Evolutionary conservation across 2,888 invertebrate species (phyloP), one percentile per base, ranked within the genome.

Genomic region (Dryobotodes eremita): DNA sequence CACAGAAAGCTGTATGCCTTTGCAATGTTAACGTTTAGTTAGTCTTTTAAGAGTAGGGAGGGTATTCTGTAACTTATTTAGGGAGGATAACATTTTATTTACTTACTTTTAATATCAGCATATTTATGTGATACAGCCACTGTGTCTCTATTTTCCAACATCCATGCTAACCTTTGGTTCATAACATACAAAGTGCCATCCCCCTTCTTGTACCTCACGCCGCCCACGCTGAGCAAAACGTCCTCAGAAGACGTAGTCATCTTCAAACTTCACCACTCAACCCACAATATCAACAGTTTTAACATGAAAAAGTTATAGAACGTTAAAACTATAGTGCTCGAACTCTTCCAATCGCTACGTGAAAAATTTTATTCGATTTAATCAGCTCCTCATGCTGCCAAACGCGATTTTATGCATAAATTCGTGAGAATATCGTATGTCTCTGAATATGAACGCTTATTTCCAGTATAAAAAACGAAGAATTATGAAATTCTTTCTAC

Each of bases 161-260:
- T 99, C 99, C 99, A 99, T 59, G 99, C 99, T 89, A 99, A 97
- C 89, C 99, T 97, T 95, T 99, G 98, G 90, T 99, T 99, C 99
- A 99, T 99, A 86, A 99, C 98, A 94, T 99, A 99, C 78, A 99
- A 97, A 0, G 98, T 98, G 20, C 99, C 99, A 96, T 99, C 99
- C 76, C 99, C 99, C 96, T 99, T 99, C 95, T 99, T 99, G 94
- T 98, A 99, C 84, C 99, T 98, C 83, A 99, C 99, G 95, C 99
- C 98, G 86, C 98, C 98, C 89, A 99, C 98, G 97, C 99, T 99
- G 88, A 99, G 97, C 89, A 99, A 97, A 77, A 99, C 99, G 96
- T 99, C 99, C 97, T 99, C 99, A 78, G 99, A 99, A 85, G 98
- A 98, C 76, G 98, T 98, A 88, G 98, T 98, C 98, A 98, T 98